Conservation (phyloP, 2,113 vertebrate species). For the Cryptomyrus ogoouensis region DNA sequence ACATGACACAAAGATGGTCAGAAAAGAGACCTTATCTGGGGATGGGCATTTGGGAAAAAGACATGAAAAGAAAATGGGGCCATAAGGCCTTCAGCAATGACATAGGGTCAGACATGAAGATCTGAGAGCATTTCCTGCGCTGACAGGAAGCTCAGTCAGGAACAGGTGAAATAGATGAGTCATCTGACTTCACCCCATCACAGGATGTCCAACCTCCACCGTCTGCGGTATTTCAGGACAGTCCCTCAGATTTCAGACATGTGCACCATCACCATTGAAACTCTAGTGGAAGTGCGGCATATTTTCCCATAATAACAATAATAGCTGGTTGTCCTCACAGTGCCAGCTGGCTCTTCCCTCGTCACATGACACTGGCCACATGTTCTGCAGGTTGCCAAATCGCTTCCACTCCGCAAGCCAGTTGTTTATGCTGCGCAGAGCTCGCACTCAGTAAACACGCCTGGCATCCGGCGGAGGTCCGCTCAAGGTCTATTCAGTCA, state of each 20-base stretch:
- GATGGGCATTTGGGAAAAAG: not conserved
- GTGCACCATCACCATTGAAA: not conserved
- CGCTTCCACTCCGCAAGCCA: slow-evolving; percentile 38
- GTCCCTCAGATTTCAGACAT: not conserved
- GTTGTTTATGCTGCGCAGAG: not conserved
- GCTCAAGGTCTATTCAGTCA: not conserved
- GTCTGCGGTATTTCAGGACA: not conserved
- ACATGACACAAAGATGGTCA: not conserved
- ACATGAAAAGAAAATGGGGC: not conserved
- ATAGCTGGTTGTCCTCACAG: slow-evolving; percentile 51
- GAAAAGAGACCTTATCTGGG: not conserved
- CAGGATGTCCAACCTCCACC: not conserved
- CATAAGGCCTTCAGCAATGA: not conserved
- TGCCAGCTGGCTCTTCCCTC: slow-evolving; percentile 74
- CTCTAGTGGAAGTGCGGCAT: not conserved
- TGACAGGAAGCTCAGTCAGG: not conserved
- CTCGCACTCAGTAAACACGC: not conserved
- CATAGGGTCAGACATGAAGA: not conserved
- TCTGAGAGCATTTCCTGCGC: not conserved
- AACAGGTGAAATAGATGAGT: not conserved
- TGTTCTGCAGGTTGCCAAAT: slow-evolving; percentile 69
- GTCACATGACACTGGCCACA: slow-evolving; percentile 89
- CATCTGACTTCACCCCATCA: not conserved
- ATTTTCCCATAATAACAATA: not conserved
- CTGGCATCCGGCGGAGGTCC: not conserved